Evolutionary conservation across 2,888 invertebrate species (phyloP), one percentile per base, ranked within the genome.

Genomic region (Lasioglossum oenotherae): DNA sequence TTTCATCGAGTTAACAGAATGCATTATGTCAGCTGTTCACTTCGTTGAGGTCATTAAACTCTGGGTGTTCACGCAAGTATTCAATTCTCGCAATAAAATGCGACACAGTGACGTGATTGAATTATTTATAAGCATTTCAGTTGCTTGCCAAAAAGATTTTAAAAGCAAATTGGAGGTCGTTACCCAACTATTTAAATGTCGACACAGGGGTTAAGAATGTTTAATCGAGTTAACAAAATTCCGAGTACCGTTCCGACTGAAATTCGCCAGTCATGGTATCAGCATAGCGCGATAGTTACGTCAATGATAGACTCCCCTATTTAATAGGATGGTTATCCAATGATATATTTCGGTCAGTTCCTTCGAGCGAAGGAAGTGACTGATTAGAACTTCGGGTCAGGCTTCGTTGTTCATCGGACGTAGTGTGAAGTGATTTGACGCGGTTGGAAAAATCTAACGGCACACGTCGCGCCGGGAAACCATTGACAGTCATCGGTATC

Each of bases 371-470:
- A 81, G 84, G 84, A 84, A 81, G 57, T 75, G 78, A 69, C 71
- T 71, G 84, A 82, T 84, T 84, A 81, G 67, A 6, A 77, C 73
- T 74, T 64, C 80, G 44, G 76, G 69, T 81, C 84, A 57, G 35
- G 81, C 74, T 74, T 73, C 64, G 31, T 83, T 41, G 38, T 81
- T 81, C 81, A 41, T 82, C 46, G 60, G 35, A 31, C 53, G 80
- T 41, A 4, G 60, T 60, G 44, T 2, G 74, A 71, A 78, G n/a
- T 38, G 19, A 35, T 73, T 73, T 16, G 27, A 74, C 23, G 19
- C 46, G 23, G 74, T 79, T 79, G 46, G 79, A 74, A 74, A 35
- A 44, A 8, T 79, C 41, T 82, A 74, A 82, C 82, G 79, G 82
- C 14, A 44, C 67, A 41, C 23, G 1, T 8, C 49, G 19, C 14